phyloP scores from a whole-genome alignment of 2,888 invertebrate genomes.

The Drosophila macrospina region DNA sequence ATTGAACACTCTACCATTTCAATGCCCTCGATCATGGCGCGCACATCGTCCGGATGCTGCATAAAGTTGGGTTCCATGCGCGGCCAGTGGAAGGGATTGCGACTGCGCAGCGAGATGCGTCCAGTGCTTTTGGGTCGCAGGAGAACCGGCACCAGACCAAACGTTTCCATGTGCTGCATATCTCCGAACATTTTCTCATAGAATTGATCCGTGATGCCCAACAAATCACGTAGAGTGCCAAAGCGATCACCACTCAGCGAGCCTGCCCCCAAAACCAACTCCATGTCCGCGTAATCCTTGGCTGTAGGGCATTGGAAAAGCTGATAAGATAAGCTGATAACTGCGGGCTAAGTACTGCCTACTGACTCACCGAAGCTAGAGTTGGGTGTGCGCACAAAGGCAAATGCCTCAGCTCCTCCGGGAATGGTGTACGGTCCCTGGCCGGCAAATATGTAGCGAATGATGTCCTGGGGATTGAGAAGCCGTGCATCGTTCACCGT shows the following conservation, averaged over 20 bases:
- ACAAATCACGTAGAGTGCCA: constrained; percentile 88
- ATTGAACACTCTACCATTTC: constrained; percentile 87
- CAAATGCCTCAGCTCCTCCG: constrained; percentile 91
- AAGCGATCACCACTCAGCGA: constrained; percentile 91
- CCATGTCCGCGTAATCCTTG: constrained; percentile 90
- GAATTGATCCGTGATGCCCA: constrained; percentile 87
- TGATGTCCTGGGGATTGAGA: constrained; percentile 87
- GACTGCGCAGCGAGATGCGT: constrained; percentile 89
- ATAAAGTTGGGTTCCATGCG: constrained; percentile 93
- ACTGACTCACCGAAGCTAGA: constrained; percentile 83
- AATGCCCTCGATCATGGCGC: constrained; percentile 90
- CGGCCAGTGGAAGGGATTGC: constrained; percentile 91
- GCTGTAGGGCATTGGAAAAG: constrained; percentile 43
- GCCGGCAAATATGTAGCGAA: constrained; percentile 88
- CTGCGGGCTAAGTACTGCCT: fast-evolving
- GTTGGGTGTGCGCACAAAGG: constrained; percentile 90
- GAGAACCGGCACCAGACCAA: constrained; percentile 90
- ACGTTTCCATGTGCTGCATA: constrained; percentile 86
- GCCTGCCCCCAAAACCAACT: constrained; percentile 92
- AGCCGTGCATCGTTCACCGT: constrained; percentile 88
- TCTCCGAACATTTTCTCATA: constrained; percentile 84
- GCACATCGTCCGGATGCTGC: constrained; percentile 89
- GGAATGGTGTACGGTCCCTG: constrained; percentile 91
- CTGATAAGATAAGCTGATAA: neutral
- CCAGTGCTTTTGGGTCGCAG: constrained; percentile 92